phyloP scores from a whole-genome alignment of 1,140 invertebrate species.

The Teleogryllus occipitalis region DNA sequence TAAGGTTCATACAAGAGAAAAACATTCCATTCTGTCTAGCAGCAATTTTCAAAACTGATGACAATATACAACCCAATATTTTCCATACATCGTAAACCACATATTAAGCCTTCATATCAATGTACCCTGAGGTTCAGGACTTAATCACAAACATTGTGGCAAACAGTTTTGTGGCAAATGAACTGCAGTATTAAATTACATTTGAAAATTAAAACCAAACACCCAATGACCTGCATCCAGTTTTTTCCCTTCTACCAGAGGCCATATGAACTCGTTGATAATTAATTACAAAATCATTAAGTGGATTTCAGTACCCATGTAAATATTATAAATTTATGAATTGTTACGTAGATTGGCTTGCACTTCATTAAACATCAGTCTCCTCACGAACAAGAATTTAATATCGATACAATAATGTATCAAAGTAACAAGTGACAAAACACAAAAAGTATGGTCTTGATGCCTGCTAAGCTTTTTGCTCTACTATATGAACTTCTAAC shows the following conservation, averaged over 20 bases:
- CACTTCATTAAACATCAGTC: constrained; percentile 10
- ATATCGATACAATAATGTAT: neutral
- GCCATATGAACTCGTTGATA: constrained; percentile 7
- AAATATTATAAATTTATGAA: neutral
- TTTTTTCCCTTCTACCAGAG: constrained; percentile 6
- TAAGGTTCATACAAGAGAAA: no score
- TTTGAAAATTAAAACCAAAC: neutral
- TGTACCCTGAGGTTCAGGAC: neutral
- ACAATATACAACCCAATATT: neutral
- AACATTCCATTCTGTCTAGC: no score
- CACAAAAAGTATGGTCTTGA: neutral
- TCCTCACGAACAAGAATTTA: constrained; percentile 9
- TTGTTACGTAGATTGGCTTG: neutral
- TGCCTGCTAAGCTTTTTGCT: constrained; percentile 12
- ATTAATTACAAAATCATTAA: constrained; percentile 7
- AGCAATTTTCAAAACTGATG: no score
- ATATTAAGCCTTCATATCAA: no score
- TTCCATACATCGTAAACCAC: neutral
- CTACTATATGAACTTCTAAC: constrained; percentile 16
- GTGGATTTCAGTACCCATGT: neutral
- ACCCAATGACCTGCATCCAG: neutral
- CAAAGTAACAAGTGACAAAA: constrained; percentile 8
- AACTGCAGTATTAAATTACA: neutral
- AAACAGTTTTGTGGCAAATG: neutral
- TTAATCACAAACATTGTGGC: neutral